Base-by-base conservation (phyloP, 2,113 vertebrate genomes). In the Tonatia bakeri region DNA sequence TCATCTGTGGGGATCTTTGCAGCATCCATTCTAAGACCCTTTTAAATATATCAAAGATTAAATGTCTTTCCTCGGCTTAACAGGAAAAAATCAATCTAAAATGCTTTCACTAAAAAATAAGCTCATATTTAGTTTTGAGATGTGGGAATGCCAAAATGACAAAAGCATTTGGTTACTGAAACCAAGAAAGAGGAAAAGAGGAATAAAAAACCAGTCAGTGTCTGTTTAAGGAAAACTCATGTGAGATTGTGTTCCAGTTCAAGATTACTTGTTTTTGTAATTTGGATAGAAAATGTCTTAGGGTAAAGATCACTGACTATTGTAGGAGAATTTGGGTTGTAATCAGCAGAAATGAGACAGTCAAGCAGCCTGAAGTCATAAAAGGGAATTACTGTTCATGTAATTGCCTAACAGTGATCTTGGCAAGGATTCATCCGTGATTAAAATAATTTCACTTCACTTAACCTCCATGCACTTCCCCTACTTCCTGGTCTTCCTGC, bases 51-150 rank as follows among this genome's bases (percentile, higher is more conserved):
- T 67, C 2, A 19, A 52, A 80, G 61, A 92, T 90, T 40, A 85
- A 76, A 73, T 86, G 11, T 65, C 70, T 94, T n/a, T 87, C 43
- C 67, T 90, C 86, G 87, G 89, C 28, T 93, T 40, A 86, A 80
- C 24, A 61, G 43, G 43, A 94, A 93, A 11, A 69, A 64, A 82
- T 77, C 56, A 79, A 64, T 88, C 61, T 67, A 69, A 90, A 83
- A 64, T 83, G 40, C 19, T 90, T 20, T 92, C 59, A 88, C 59
- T 85, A 22, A 81, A 70, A 94, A 70, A 31, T 52, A 16, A 75
- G 47, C 38, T 43, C 50, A 77, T 59, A 52, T 31, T 81, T 65
- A 79, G n/a, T 56, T 88, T 70, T 93, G 64, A 54, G 50, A 59
- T 70, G 69, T 75, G 31, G 56, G 73, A 87, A 75, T 72, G 8